Evolutionary conservation across 2,888 invertebrate genomes (phyloP).

Genomic region (Meandrusa payeni): DNA sequence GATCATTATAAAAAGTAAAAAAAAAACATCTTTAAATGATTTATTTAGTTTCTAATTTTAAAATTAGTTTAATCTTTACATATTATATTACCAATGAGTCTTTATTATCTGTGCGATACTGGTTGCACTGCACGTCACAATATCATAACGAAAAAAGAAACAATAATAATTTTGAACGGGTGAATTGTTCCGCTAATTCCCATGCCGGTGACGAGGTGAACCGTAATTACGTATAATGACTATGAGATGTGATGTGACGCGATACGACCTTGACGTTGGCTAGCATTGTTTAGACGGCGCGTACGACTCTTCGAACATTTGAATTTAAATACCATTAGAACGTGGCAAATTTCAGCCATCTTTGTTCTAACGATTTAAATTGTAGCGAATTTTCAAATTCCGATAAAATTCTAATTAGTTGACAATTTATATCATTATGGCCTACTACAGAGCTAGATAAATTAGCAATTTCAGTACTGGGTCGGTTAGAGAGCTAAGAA

Average conservation of each 20-base stretch:
- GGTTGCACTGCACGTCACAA: constrained; percentile 8
- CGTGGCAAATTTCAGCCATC: constrained; percentile 12
- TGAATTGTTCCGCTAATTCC: constrained; percentile 36
- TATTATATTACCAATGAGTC: constrained; percentile 32
- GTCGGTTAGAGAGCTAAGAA: no score
- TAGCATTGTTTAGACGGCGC: constrained; percentile 65
- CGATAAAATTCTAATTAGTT: no score
- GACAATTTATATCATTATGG: no score
- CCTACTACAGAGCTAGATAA: no score
- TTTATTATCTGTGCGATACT: constrained; percentile 24
- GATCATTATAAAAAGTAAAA: no score
- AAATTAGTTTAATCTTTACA: no score
- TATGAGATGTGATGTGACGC: constrained; percentile 46
- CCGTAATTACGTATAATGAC: constrained; percentile 65
- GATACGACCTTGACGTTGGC: constrained; percentile 64
- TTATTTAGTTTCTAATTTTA: no score
- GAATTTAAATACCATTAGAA: constrained; percentile 30
- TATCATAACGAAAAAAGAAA: constrained; percentile 13
- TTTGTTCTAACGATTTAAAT: not conserved
- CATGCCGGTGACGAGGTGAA: constrained; percentile 42
- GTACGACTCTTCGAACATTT: constrained; percentile 39
- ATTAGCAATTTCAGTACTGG: no score
- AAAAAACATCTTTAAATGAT: no score
- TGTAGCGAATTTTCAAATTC: no score
- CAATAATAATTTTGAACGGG: constrained; percentile 27